phyloP scores from a whole-genome alignment of 2,888 invertebrate species.

The Archaeoteleia sp. region DNA sequence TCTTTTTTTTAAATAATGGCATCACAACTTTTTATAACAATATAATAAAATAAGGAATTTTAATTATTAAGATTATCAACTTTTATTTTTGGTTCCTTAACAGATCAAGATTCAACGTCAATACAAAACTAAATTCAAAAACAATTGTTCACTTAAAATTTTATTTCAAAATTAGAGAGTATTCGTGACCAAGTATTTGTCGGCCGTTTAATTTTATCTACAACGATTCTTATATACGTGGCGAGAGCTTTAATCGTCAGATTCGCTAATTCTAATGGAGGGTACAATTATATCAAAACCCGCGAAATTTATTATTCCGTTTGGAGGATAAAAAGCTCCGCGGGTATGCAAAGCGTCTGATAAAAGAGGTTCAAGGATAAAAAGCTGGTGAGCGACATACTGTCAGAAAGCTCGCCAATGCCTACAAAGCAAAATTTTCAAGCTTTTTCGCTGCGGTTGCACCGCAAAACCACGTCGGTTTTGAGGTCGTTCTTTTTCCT shows the following conservation, averaged over 20 bases:
- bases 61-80: too few species aligned
- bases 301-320: conserved; percentile 10
- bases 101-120: too few species aligned
- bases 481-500: conserved; percentile 35
- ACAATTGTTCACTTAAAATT: too few species aligned
- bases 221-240: too few species aligned
- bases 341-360: conserved; percentile 27
- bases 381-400: conserved; percentile 36
- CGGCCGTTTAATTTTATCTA: too few species aligned
- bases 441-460: conserved; percentile 36
- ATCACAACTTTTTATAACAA: too few species aligned
- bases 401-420: conserved; percentile 37
- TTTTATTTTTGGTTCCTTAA: too few species aligned
- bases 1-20: too few species aligned
- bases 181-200: too few species aligned
- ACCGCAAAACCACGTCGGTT: conserved; percentile 24
- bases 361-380: conserved; percentile 41
- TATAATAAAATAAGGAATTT: too few species aligned
- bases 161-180: too few species aligned
- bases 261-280: neutral
- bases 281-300: conserved; percentile 8
- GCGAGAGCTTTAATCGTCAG: neutral
- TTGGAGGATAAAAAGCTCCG: conserved; percentile 5
- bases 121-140: too few species aligned
- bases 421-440: conserved; percentile 40